Base-by-base conservation (phyloP, 2,888 invertebrate genomes). In the Lasioglossum morio region DNA sequence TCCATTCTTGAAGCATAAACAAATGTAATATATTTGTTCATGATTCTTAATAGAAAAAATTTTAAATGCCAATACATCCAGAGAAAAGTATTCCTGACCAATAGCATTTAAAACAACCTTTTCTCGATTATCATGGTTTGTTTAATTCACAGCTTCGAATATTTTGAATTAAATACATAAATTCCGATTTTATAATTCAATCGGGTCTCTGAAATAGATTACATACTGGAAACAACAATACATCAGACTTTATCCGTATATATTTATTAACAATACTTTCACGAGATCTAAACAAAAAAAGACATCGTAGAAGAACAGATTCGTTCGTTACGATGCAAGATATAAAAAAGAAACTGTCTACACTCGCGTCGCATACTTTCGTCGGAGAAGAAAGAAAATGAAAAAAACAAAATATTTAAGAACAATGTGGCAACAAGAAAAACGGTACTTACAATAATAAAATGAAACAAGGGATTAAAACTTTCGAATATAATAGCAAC, bases 1-100 rank as follows among this genome's bases (percentile, higher is more conserved):
- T 27, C 40, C 76, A 53, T 84, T 88, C 73, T 81, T 30, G 81
- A 66, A 60, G 46, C 30, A 60, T 72, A 53, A 66, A 82, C 48
- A 34, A 48, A 27, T 10, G 27, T 48, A 69, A 37, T 16, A 73
- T 73, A 43, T 23, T 63, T 72, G 23, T 40, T 69, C n/a, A 23
- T 23, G 10, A 30, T 53, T 66, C 27, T 30, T 43, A 66, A 34
- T n/a, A 63, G 60, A 80, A n/a, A 57, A 16, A 27, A n/a, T 23
- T 23, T 66, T 19, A n/a, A 30, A 66, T 34, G 12, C 43, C 43
- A 34, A 66, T 14, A 66, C 14, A 77, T 77, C 34, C 48, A 37
- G 0, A n/a, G 30, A 63, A 7, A 72, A 53, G 69, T 57, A 48
- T 30, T 34, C 48, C 12, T 8, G n/a, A n/a, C 34, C 14, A 60